These are phyloP conservation scores for Mus pahari DNA, from an alignment of 2,113 vertebrate genomes.

Conservation along the genomic window DNA sequence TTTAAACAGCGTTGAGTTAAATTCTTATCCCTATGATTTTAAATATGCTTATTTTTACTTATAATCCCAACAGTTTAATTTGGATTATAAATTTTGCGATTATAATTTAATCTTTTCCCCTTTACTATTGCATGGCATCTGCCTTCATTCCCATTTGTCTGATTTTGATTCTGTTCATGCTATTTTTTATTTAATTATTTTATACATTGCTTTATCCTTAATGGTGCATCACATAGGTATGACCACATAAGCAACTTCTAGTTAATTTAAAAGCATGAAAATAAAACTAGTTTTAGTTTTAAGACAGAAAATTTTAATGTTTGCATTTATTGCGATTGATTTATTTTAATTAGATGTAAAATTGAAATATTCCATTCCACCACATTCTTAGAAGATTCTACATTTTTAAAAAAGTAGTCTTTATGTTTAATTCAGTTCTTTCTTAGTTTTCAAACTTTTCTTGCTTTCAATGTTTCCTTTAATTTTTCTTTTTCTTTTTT, in stretches of 20 bases:
- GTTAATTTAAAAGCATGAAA: neutral
- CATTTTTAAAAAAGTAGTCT: neutral
- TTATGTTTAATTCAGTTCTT: neutral
- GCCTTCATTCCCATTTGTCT: neutral
- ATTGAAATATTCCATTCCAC: neutral
- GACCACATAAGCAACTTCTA: neutral
- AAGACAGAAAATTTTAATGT: neutral
- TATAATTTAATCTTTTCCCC: neutral
- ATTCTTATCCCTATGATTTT: neutral
- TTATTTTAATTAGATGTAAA: neutral
- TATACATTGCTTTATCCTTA: neutral
- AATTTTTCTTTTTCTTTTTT: neutral
- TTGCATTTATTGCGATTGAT: neutral
- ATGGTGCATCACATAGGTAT: neutral
- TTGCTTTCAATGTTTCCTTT: neutral
- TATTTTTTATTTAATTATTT: neutral
- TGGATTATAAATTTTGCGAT: neutral
- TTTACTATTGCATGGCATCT: neutral
- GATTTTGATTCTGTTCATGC: neutral
- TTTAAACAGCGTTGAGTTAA: constrained; percentile 2
- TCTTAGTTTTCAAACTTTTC: neutral
- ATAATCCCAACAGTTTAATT: neutral
- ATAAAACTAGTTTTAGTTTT: neutral
- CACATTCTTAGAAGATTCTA: neutral
- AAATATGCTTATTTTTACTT: neutral